Conservation (phyloP, 2,113 vertebrate genomes). For the Pseudopodoces humilis region DNA sequence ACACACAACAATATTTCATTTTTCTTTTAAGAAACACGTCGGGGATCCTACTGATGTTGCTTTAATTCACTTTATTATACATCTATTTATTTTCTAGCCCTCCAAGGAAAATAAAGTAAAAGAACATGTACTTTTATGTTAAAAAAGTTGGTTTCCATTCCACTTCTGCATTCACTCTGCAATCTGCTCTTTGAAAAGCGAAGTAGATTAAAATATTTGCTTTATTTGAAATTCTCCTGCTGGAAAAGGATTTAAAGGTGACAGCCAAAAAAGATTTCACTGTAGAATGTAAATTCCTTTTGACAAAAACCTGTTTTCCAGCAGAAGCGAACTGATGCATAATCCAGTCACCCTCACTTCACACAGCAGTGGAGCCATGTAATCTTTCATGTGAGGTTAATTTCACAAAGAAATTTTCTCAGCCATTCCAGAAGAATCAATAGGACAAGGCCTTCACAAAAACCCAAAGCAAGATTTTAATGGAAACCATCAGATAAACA, state of each 20-base stretch:
- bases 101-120: not conserved
- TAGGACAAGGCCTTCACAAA: not conserved
- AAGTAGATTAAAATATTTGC: not conserved
- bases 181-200: not conserved
- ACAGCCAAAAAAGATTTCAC: not conserved
- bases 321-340: rapidly evolving
- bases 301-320: not conserved
- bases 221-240: not conserved
- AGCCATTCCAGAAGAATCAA: not conserved
- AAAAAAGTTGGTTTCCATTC: not conserved
- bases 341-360: not conserved
- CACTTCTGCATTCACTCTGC: not conserved
- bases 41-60: not conserved
- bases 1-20: not conserved
- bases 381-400: not conserved
- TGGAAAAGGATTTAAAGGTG: not conserved
- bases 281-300: not conserved
- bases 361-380: not conserved
- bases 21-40: not conserved
- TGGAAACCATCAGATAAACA: not conserved
- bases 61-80: slow-evolving; percentile 22
- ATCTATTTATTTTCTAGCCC: slow-evolving; percentile 12
- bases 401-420: not conserved
- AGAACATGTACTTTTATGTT: not conserved
- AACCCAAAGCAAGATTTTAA: not conserved